A percentile compares a stretch with the other conserved stretches of the same genome.
Evolutionary conservation across 2,797 vertebrate genomes (phyloP).

Genomic region (Antrozous pallidus): DNA sequence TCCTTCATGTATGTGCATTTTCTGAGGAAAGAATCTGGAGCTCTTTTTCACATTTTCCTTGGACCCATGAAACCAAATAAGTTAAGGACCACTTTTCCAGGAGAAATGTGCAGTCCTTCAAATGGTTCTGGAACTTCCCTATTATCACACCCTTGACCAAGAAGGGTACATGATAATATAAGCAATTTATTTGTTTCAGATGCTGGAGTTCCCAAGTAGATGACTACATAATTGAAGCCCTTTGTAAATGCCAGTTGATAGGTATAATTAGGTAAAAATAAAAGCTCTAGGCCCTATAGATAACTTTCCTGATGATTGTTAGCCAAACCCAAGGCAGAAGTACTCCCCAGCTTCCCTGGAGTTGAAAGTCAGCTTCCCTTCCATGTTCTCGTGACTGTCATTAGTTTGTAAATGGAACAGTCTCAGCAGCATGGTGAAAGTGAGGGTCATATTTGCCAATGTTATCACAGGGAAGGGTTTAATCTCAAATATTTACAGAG

Average conservation of each 20-base stretch:
- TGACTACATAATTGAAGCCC: constrained; percentile 50
- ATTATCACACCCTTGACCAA: constrained; percentile 30
- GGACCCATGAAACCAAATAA: neutral
- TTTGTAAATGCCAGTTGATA: constrained; percentile 45
- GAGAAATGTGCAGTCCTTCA: neutral
- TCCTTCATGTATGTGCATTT: neutral
- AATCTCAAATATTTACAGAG: no score
- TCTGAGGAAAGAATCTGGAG: neutral
- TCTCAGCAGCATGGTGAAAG: neutral
- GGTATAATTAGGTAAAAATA: constrained; percentile 66
- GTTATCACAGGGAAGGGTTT: no score
- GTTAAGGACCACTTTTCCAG: neutral
- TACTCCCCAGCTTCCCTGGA: neutral
- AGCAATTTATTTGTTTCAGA: constrained; percentile 53
- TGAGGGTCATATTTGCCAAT: neutral
- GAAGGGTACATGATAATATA: neutral
- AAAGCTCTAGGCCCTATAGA: constrained; percentile 37
- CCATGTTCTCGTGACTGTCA: neutral
- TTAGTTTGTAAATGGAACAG: neutral
- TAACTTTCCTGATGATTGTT: constrained; percentile 34
- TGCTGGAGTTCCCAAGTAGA: constrained; percentile 8
- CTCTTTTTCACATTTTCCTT: neutral
- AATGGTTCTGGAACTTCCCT: neutral
- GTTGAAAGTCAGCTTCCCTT: constrained; percentile 26
- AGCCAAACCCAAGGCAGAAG: constrained; percentile 26